These are phyloP conservation scores for Coelopa frigida DNA, from an alignment of 1,140 invertebrate species.

Conservation along the genomic window DNA sequence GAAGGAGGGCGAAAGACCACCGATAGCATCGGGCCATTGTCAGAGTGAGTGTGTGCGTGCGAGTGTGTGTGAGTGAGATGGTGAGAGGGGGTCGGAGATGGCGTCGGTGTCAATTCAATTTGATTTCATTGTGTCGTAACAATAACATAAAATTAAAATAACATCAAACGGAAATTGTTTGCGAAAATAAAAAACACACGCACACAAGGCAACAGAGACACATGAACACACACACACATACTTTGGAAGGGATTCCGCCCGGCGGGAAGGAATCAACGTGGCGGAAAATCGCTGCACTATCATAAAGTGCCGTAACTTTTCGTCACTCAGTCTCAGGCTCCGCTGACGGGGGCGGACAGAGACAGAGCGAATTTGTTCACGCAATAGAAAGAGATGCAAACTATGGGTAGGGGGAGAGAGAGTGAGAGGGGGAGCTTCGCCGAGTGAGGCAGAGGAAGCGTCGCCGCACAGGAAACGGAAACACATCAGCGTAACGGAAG, in stretches of 20 bases:
- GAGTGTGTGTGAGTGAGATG: no score
- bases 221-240: slow-evolving; percentile 3
- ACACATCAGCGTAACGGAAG: slow-evolving; percentile 44
- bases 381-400: not conserved
- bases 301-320: slow-evolving; percentile 32
- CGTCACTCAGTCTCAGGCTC: slow-evolving; percentile 20
- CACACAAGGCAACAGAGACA: not conserved
- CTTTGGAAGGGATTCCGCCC: not conserved
- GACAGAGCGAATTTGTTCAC: not conserved
- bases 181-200: slow-evolving; percentile 19
- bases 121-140: slow-evolving; percentile 46
- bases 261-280: slow-evolving; percentile 34
- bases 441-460: not conserved
- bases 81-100: no score
- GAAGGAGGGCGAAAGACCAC: no score
- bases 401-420: no score
- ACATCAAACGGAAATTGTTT: slow-evolving; percentile 44
- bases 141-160: slow-evolving; percentile 47
- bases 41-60: no score
- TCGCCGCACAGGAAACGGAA: slow-evolving; percentile 35
- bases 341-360: not conserved
- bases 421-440: not conserved
- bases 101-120: slow-evolving; percentile 44
- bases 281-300: slow-evolving; percentile 37
- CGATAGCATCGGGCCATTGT: no score